phyloP scores from a whole-genome alignment of 2,888 invertebrate species.

The Thalpophila matura region DNA sequence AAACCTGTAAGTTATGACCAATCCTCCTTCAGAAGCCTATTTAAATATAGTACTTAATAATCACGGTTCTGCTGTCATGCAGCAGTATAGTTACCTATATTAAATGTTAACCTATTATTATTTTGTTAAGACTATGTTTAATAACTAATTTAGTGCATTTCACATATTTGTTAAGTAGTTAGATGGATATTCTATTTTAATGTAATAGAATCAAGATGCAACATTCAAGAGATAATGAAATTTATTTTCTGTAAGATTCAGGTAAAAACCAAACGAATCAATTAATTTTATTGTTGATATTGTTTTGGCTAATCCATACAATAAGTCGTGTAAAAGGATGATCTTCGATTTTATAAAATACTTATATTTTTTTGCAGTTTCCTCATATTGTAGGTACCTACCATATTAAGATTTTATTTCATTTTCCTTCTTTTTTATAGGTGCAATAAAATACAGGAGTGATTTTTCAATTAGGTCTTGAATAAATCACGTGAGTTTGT shows the following conservation, averaged over 20 bases:
- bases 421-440: background rate
- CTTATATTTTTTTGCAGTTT: background rate
- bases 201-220: too few relatives aligned
- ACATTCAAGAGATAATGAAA: too few relatives aligned
- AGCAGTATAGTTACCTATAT: constrained; percentile 16
- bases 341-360: background rate
- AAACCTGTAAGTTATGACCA: background rate
- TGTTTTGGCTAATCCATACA: too few relatives aligned
- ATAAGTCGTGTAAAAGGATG: too few relatives aligned
- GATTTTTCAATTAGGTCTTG: constrained; percentile 15
- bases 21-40: background rate
- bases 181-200: too few relatives aligned
- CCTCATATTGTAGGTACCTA: too few relatives aligned
- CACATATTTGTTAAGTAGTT: background rate
- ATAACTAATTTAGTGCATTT: constrained; percentile 9
- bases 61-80: constrained; percentile 18
- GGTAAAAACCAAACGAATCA: too few relatives aligned
- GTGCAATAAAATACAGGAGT: background rate
- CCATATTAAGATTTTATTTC: too few relatives aligned
- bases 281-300: too few relatives aligned
- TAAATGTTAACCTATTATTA: constrained; percentile 21
- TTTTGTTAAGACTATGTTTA: constrained; percentile 20
- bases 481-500: background rate
- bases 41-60: background rate
- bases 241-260: too few relatives aligned